Base-by-base conservation (phyloP, 2,797 vertebrate species). In the Nasua narica region DNA sequence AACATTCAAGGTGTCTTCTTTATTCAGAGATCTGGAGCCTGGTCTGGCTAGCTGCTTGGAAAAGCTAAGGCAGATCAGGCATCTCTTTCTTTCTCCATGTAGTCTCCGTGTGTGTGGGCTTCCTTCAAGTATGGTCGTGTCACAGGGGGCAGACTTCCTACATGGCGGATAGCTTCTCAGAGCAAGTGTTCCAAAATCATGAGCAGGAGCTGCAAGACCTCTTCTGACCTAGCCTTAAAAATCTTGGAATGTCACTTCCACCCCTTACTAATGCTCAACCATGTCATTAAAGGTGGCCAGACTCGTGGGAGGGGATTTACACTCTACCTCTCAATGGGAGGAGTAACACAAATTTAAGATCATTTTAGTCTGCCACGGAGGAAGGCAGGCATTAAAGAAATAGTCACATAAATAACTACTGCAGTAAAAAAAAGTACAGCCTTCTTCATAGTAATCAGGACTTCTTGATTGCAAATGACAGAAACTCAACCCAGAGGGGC, bases 101-200 rank as follows among this genome's bases (percentile, higher is more conserved):
- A 2, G 35, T 16, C 43, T 52, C 2, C 54, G 9, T 3, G 9
- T 2, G 0, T 21, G 2, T 1, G 32, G 32, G 27, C 35, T 70
- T 94, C 67, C 23, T 77, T 40, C 10, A 12, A 52, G 27, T 52
- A 21, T 11, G 15, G 8, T 0, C 1, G 27, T 50, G 48, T 87
- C n/a, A 1, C 37, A 27, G 35, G 14, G 10, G 37, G 37, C 3
- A 46, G 29, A 18, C n/a, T 27, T 65, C 29, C 52, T 23, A 29
- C 27, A 1, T 4, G 7, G 54, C 5, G 8, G 21, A 43, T 32
- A 8, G 37, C 50, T 70, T 87, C 50, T 54, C 58, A 43, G 46
- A 93, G 40, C 1, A 1, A 62, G 16, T 6, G 4, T 56, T 29
- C 76, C 27, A 16, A 43, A 60, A 12, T 52, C 19, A 21, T 1